Evolutionary conservation across 2,888 invertebrate species (phyloP), one percentile per base, ranked within the genome.

Genomic region (Gari tellinella): DNA sequence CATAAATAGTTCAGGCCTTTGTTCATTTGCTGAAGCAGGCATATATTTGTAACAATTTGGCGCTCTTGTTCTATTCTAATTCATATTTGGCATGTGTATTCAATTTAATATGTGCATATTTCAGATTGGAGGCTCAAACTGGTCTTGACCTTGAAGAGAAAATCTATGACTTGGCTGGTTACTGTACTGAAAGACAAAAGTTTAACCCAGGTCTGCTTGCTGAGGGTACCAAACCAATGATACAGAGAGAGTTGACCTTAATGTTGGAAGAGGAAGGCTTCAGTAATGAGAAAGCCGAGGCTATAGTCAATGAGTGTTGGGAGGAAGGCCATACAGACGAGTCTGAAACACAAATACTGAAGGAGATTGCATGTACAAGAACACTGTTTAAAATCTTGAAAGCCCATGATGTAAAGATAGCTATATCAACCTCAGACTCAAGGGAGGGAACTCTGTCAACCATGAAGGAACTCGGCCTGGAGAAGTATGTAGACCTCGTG

Each of bases 351-450:
- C 31, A 31, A 31, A 31, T 31, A 31, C 82, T 92, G 43, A 89
- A 90, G 74, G 85, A 90, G 26, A 81, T 93, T 12, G 88, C 90
- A 23, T 90, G 93, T 62, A 80, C 92, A n/a, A 82, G 84, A 49
- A 87, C 88, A 3, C 76, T 93, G 63, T 93, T 93, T 80, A 81
- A 86, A 51, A 86, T 90, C 38, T 84, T 93, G 3, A 89, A 90
- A 64, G 78, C 81, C 25, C 88, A 92, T 73, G 87, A 87, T 43
- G 85, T 92, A 21, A 92, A 93, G 78, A 90, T 92, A 58, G 93
- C 92, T 37, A 86, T 93, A 19, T 93, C 92, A 67, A 93, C 93
- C 0, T 89, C 92, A 17, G 93, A 93, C 80, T 91, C 90, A 66
- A 80, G 91, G 15, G 70, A 84, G 25, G 86, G 86, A 5, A 89